Evolutionary conservation across 2,888 invertebrate genomes (phyloP).

Genomic region (Dicyrtomina minuta): DNA sequence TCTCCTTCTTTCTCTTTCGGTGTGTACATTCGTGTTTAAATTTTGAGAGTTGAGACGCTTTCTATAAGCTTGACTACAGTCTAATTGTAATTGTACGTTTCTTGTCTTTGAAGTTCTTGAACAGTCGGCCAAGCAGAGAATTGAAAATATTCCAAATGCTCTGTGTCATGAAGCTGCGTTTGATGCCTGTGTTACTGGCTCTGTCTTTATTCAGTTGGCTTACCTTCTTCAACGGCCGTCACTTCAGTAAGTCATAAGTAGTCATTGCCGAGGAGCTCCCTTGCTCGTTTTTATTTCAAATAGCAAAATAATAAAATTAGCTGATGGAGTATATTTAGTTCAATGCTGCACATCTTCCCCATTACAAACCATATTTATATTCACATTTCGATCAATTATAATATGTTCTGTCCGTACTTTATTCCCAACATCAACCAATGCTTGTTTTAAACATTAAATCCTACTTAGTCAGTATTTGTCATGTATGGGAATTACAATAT

Average conservation of each 20-base stretch:
- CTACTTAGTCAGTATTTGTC: too few species aligned
- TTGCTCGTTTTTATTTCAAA: not conserved
- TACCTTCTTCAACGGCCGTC: slow-evolving; percentile 63
- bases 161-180: slow-evolving; percentile 72
- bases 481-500: too few species aligned
- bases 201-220: slow-evolving; percentile 68
- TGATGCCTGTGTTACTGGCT: slow-evolving; percentile 76
- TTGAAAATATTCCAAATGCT: slow-evolving; percentile 19
- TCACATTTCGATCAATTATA: not conserved
- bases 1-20: too few species aligned
- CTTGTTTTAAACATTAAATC: too few species aligned
- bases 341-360: not conserved
- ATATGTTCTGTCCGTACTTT: not conserved
- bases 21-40: too few species aligned
- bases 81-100: too few species aligned
- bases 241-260: slow-evolving; percentile 58
- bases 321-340: not conserved
- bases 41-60: too few species aligned
- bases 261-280: slow-evolving; percentile 7
- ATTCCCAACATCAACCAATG: too few species aligned
- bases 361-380: not conserved
- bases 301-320: slow-evolving; percentile 5
- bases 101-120: slow-evolving; percentile 19
- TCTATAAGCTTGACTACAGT: too few species aligned
- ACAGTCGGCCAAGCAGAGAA: slow-evolving; percentile 10